These are phyloP conservation scores for Apodemus speciosus DNA, from an alignment of 2,113 vertebrate species.

Conservation along the genomic window DNA sequence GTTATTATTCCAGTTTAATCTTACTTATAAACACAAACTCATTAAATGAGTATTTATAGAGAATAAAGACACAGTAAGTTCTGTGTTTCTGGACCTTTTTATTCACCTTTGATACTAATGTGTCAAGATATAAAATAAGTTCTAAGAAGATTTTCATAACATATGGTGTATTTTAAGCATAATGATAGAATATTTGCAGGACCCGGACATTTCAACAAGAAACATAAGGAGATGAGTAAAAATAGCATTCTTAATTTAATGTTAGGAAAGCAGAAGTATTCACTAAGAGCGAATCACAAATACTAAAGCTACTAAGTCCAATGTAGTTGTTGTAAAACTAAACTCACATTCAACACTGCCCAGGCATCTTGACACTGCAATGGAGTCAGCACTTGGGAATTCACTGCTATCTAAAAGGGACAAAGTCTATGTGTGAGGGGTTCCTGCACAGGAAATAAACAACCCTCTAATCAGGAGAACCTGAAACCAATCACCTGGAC, in stretches of 20 bases:
- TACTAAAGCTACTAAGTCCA: slow-evolving; percentile 9
- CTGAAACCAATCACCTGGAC: slow-evolving; percentile 12
- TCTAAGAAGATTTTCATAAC: slow-evolving; percentile 37
- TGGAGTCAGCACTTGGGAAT: slow-evolving; percentile 19
- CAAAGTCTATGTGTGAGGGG: slow-evolving; percentile 8
- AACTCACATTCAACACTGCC: slow-evolving; percentile 21
- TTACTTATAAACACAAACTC: slow-evolving; percentile 16
- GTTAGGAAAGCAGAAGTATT: slow-evolving; percentile 31
- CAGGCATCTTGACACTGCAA: slow-evolving; percentile 10
- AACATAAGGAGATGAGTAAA: slow-evolving; percentile 24
- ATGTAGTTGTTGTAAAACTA: slow-evolving; percentile 48
- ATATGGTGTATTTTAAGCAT: slow-evolving; percentile 39
- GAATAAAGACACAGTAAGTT: slow-evolving; percentile 12
- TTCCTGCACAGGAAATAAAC: slow-evolving; percentile 53
- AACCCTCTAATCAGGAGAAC: slow-evolving; percentile 56
- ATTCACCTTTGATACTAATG: slow-evolving; percentile 16
- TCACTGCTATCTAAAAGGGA: slow-evolving; percentile 42
- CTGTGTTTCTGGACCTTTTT: neutral
- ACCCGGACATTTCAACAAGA: slow-evolving; percentile 37
- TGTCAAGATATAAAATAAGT: slow-evolving; percentile 52
- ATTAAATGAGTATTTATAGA: slow-evolving; percentile 43
- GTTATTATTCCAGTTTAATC: slow-evolving; percentile 6
- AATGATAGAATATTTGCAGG: neutral
- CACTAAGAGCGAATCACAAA: slow-evolving; percentile 30
- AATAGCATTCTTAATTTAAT: slow-evolving; percentile 6